Evolutionary conservation across 1,140 invertebrate genomes (phyloP), one percentile per base, ranked within the genome.

Genomic region (Leguminivora glycinivorella): DNA sequence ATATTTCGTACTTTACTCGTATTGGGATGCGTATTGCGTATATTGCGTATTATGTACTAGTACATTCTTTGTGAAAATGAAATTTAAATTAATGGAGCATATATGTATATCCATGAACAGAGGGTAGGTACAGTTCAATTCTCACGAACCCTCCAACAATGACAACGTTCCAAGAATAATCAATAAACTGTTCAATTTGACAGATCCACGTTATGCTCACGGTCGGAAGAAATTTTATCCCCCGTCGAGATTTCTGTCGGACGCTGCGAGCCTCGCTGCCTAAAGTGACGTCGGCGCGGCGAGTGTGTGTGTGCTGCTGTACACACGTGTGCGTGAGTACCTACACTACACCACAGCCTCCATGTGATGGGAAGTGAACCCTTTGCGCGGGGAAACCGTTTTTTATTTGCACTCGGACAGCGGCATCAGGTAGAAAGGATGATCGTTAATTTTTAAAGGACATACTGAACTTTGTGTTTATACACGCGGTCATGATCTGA

Each of bases 371-470:
- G 89, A 90, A 90, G 83, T 91, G 85, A 89, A 91, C 89, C 89
- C 89, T 91, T 91, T 91, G 86, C 85, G 81, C 79, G 82, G 83
- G 82, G 85, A 89, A 89, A 88, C 87, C 82, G 83, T 91, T 91
- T 91, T 91, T 90, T 89, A 89, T 89, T 91, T 90, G 87, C 87
- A 83, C 84, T 91, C 85, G 87, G 87, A 86, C 87, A 90, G 83
- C 88, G 85, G 83, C 85, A 81, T 85, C 89, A 91, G 89, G 89
- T 91, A 91, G 87, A 91, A 89, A 90, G 86, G 86, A 89, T 90
- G 87, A 90, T 91, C 88, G 88, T 91, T 89, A 89, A 89, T 89
- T 91, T 91, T 91, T 89, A 88, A 87, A 89, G 85, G 87, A 88
- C 87, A 88, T 83, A 84, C 80, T 85, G 84, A 87, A 84, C 84